Evolutionary conservation across 2,113 vertebrate species (phyloP).

Genomic region (Periophthalmodon schlosseri): DNA sequence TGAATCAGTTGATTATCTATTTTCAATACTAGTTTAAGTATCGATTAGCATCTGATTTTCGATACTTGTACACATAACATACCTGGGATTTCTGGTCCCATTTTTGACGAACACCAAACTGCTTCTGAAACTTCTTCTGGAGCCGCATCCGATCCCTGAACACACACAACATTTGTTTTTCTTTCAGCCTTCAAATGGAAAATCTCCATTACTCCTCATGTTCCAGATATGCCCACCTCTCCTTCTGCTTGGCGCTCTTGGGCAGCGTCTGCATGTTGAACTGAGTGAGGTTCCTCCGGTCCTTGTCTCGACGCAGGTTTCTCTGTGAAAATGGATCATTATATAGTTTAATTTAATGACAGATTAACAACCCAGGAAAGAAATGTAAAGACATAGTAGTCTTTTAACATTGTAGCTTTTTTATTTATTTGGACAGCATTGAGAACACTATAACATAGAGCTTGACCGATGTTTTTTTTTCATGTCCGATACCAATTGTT

Average conservation of each 20-base stretch:
- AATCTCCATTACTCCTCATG: background rate
- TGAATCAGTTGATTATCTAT: too few relatives aligned
- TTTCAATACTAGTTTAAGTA: too few relatives aligned
- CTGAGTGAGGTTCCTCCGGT: slow-evolving; percentile 92
- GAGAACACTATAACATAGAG: too few relatives aligned
- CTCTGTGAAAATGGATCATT: slow-evolving; percentile 74
- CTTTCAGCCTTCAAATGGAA: background rate
- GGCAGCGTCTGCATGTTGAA: slow-evolving; percentile 98
- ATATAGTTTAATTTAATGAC: too few relatives aligned
- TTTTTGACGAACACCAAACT: slow-evolving; percentile 98
- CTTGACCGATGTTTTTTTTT: too few relatives aligned
- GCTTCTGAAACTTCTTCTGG: slow-evolving; percentile 99
- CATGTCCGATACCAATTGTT: too few relatives aligned
- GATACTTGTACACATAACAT: background rate
- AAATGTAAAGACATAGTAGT: too few relatives aligned
- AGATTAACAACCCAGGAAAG: too few relatives aligned
- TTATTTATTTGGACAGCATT: too few relatives aligned
- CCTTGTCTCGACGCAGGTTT: slow-evolving; percentile 96
- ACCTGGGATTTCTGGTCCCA: slow-evolving; percentile 99
- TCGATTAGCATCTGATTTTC: too few relatives aligned
- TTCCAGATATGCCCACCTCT: slow-evolving; percentile 80
- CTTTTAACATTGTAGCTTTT: too few relatives aligned
- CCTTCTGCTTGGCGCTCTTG: slow-evolving; percentile 98
- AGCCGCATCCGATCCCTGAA: slow-evolving; percentile 92
- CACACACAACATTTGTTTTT: background rate